Evolutionary conservation across 2,113 vertebrate genomes (phyloP).

Genomic region (Ptilorrhoa leucosticta): DNA sequence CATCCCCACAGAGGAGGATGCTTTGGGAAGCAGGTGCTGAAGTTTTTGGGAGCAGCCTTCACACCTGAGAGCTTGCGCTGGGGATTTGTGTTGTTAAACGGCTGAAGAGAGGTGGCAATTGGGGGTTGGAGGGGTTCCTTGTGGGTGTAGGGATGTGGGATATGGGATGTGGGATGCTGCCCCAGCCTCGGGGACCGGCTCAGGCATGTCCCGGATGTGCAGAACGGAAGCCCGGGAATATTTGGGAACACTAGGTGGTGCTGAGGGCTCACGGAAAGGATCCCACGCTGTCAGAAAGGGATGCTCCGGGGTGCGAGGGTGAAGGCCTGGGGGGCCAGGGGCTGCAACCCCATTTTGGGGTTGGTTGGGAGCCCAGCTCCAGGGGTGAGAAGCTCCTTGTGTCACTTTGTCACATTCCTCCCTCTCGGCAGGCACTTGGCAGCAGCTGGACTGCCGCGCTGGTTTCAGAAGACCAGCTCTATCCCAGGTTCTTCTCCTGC

Average conservation of each 20-base stretch:
- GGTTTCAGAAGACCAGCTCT: neutral
- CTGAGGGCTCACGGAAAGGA: neutral
- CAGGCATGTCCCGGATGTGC: rapidly evolving
- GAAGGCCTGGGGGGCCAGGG: rapidly evolving
- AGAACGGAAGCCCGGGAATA: neutral
- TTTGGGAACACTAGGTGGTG: constrained; percentile 53
- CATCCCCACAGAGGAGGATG: rapidly evolving
- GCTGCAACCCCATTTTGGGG: neutral
- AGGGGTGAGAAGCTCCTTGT: neutral
- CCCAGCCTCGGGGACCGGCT: neutral
- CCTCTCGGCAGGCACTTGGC: neutral
- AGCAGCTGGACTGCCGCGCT: neutral
- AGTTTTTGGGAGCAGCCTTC: neutral
- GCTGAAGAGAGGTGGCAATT: neutral
- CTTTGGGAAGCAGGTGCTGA: neutral
- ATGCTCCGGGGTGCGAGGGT: neutral
- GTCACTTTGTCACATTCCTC: neutral
- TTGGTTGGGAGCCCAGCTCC: neutral
- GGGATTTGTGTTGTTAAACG: neutral
- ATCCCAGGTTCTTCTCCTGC: neutral
- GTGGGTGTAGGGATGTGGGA: neutral
- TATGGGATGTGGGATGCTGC: neutral
- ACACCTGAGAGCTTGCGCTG: neutral
- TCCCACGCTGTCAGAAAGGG: rapidly evolving
- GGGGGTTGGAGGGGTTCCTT: neutral